Evolutionary conservation across 1,140 invertebrate genomes (phyloP).

Genomic region (Drosophila arawakana): DNA sequence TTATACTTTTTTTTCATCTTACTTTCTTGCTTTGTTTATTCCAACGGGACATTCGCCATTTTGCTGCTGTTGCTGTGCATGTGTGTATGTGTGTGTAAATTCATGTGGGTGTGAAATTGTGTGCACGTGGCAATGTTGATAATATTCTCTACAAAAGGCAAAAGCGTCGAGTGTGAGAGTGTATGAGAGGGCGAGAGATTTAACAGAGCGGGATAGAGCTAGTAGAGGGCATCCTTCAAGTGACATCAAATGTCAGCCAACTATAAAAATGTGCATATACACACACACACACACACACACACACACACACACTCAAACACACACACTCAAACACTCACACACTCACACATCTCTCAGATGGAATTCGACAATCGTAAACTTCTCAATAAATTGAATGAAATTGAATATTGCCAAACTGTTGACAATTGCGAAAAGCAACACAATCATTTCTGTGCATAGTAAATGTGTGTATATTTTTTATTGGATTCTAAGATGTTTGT

Average conservation of each 20-base stretch:
- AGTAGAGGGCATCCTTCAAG: slow-evolving; percentile 51
- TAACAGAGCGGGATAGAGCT: background rate
- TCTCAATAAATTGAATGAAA: slow-evolving; percentile 25
- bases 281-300: background rate
- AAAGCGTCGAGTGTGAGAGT: background rate
- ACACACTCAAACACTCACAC: slow-evolving; percentile 19
- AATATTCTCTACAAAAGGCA: slow-evolving; percentile 43
- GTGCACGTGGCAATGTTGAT: slow-evolving; percentile 49
- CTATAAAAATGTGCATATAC: slow-evolving; percentile 66
- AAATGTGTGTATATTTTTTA: too few species aligned
- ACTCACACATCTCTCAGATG: slow-evolving; percentile 34
- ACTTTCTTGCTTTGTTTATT: slow-evolving; percentile 32
- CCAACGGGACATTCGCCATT: slow-evolving; percentile 29
- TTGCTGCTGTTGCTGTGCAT: slow-evolving; percentile 1
- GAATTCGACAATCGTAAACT: slow-evolving; percentile 47
- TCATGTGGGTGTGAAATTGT: slow-evolving; percentile 14
- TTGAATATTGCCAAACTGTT: slow-evolving; percentile 39
- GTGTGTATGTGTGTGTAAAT: slow-evolving; percentile 1
- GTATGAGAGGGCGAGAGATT: background rate
- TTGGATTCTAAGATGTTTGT: too few species aligned
- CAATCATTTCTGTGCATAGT: background rate
- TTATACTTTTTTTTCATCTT: slow-evolving; percentile 17
- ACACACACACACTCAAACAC: slow-evolving; percentile 14
- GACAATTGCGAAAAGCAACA: slow-evolving; percentile 10
- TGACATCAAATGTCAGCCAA: slow-evolving; percentile 70